Conservation (phyloP, 2,888 invertebrate species). For the Scaptomyza parva region DNA sequence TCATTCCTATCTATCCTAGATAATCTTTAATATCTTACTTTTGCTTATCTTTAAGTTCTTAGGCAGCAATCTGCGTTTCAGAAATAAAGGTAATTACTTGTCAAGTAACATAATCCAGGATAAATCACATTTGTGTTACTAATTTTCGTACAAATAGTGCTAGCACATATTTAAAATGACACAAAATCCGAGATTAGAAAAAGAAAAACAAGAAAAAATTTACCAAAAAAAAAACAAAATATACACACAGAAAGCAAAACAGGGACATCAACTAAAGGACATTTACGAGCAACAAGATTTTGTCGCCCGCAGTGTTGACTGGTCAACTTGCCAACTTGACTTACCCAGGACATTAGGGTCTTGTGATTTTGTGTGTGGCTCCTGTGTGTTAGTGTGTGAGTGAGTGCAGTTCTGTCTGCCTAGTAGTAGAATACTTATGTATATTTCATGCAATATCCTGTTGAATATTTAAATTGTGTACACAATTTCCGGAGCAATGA, state of each 20-base stretch:
- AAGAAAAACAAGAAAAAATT: slow-evolving; percentile 5
- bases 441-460: slow-evolving; percentile 76
- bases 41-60: no score
- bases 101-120: slow-evolving; percentile 47
- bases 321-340: slow-evolving; percentile 40
- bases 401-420: slow-evolving; percentile 25
- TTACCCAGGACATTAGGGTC: slow-evolving; percentile 30
- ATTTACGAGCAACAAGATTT: slow-evolving; percentile 64
- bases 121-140: slow-evolving; percentile 59
- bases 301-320: slow-evolving; percentile 67
- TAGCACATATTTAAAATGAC: slow-evolving; percentile 27
- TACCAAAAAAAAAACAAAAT: slow-evolving; percentile 4
- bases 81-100: slow-evolving; percentile 52
- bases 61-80: no score
- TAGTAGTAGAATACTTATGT: slow-evolving; percentile 46
- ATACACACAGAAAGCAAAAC: slow-evolving; percentile 31
- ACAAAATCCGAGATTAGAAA: slow-evolving; percentile 50
- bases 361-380: neutral
- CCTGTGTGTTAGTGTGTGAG: slow-evolving; percentile 11
- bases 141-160: slow-evolving; percentile 44
- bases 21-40: no score
- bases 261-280: slow-evolving; percentile 51
- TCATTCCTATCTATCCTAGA: no score
- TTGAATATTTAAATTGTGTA: slow-evolving; percentile 79
- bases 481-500: slow-evolving; percentile 77